Percentiles rank a stretch among this genome's conserved stretches.
These are phyloP conservation scores for Lasaia peninsularis DNA, from an alignment of 1,140 invertebrate species.

Conservation along the genomic window DNA sequence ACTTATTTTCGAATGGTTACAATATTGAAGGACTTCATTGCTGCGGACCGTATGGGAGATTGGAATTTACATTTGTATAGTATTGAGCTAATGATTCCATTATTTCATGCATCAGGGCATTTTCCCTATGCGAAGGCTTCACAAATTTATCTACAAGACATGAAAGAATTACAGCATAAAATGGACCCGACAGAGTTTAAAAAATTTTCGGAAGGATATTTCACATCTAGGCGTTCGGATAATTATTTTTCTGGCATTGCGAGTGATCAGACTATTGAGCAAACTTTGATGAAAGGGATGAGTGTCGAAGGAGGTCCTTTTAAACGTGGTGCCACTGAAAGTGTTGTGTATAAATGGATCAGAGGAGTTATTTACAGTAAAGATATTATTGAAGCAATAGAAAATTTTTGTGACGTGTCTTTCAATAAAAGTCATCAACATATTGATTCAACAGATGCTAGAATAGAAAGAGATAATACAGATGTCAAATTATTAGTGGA, in stretches of 20 bases:
- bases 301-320: conserved; percentile 48
- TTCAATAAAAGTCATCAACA: conserved; percentile 45
- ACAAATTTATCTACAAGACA: conserved; percentile 14
- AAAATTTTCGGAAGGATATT: conserved; percentile 50
- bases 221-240: conserved; percentile 47
- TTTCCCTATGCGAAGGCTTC: conserved; percentile 7
- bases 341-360: conserved; percentile 48
- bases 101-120: conserved; percentile 13
- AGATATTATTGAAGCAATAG: conserved; percentile 39
- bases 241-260: conserved; percentile 58
- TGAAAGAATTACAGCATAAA: conserved; percentile 4
- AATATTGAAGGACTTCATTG: background rate
- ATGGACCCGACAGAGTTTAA: conserved; percentile 30
- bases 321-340: conserved; percentile 44
- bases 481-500: conserved; percentile 25
- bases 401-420: conserved; percentile 38
- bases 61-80: conserved; percentile 9
- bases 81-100: conserved; percentile 12
- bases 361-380: conserved; percentile 28
- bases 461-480: conserved; percentile 37
- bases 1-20: background rate
- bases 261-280: conserved; percentile 62
- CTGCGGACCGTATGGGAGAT: conserved; percentile 11
- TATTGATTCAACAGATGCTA: conserved; percentile 42
- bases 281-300: conserved; percentile 53